Conservation (phyloP, 1,140 invertebrate species). For the Listronotus oregonensis region DNA sequence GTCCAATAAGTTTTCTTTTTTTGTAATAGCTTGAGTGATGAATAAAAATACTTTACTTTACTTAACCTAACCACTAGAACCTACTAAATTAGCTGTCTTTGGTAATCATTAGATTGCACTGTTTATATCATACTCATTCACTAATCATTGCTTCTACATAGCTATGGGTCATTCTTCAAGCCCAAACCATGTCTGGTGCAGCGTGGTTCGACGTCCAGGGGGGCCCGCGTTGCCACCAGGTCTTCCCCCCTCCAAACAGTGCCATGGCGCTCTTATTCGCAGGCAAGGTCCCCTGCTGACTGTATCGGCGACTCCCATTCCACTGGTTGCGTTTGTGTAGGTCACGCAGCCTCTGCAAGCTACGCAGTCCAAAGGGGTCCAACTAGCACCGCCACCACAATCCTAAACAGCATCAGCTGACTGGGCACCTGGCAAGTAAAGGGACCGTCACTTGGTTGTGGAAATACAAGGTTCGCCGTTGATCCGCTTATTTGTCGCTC, state of each 20-base stretch:
- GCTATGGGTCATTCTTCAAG: constrained; percentile 70
- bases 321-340: constrained; percentile 21
- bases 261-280: constrained; percentile 58
- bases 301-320: neutral
- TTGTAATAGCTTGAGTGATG: too few relatives aligned
- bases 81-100: too few relatives aligned
- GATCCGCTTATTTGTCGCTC: constrained; percentile 88
- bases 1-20: too few relatives aligned
- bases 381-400: constrained; percentile 18
- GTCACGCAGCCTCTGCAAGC: constrained; percentile 18
- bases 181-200: constrained; percentile 79
- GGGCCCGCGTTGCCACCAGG: constrained; percentile 61
- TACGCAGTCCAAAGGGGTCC: constrained; percentile 13
- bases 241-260: constrained; percentile 58
- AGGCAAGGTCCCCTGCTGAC: constrained; percentile 57
- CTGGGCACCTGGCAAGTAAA: constrained; percentile 59
- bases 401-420: constrained; percentile 42
- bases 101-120: too few relatives aligned
- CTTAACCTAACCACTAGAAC: too few relatives aligned
- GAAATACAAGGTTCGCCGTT: constrained; percentile 91
- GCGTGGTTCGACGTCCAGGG: constrained; percentile 60
- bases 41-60: too few relatives aligned
- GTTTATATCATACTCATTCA: neutral
- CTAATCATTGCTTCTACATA: constrained; percentile 46
- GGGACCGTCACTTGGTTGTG: constrained; percentile 89